Conservation (phyloP, 2,888 invertebrate species). For the Ganaspis brasiliensis region DNA sequence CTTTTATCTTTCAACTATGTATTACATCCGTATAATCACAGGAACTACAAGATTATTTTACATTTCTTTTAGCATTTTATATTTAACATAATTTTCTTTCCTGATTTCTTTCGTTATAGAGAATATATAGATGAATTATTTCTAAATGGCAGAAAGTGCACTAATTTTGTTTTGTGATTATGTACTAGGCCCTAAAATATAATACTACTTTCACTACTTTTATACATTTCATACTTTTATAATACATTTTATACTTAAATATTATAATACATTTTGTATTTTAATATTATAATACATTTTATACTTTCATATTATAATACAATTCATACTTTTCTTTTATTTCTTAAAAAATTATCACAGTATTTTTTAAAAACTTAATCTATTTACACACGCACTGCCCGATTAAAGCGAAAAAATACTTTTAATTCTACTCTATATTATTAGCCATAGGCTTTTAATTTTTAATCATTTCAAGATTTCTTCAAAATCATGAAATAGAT, state of each 20-base stretch:
- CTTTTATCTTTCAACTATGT: slow-evolving; percentile 1
- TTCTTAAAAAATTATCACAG: slow-evolving; percentile 64
- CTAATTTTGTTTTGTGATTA: slow-evolving; percentile 4
- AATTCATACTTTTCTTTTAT: slow-evolving; percentile 24
- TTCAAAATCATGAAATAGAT: background rate
- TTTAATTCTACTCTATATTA: slow-evolving; percentile 4
- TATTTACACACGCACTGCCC: slow-evolving; percentile 41
- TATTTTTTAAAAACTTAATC: slow-evolving; percentile 53
- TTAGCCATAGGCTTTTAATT: background rate
- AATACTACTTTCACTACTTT: slow-evolving; percentile 10
- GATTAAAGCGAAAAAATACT: slow-evolving; percentile 12
- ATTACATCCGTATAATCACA: slow-evolving; percentile 24
- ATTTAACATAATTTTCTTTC: background rate
- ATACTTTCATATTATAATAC: no score
- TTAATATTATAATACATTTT: background rate
- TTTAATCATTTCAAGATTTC: no score
- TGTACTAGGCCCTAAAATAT: slow-evolving; percentile 2
- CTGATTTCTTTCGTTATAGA: background rate
- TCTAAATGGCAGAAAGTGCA: slow-evolving; percentile 13
- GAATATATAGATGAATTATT: slow-evolving; percentile 13
- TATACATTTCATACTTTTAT: background rate
- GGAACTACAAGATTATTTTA: slow-evolving; percentile 28
- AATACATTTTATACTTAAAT: background rate
- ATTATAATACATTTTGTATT: slow-evolving; percentile 5
- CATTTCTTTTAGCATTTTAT: slow-evolving; percentile 1